These are phyloP conservation scores for Myopa tessellatipennis DNA, from an alignment of 2,888 invertebrate species.

Conservation along the genomic window DNA sequence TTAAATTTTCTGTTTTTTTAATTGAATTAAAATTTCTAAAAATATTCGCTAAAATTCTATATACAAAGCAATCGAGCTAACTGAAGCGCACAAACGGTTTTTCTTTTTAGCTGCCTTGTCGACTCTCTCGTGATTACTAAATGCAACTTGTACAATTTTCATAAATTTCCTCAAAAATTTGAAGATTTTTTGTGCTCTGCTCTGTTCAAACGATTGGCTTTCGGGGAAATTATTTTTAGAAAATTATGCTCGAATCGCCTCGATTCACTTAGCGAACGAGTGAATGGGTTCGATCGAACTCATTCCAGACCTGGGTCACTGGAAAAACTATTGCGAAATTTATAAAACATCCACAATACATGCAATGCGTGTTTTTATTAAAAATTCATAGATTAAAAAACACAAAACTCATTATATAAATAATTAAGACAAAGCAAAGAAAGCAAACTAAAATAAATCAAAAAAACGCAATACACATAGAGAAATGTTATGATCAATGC, in stretches of 20 bases:
- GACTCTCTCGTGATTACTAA: constrained; percentile 25
- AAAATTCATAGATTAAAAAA: no score
- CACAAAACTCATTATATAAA: no score
- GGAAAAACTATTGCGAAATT: no score
- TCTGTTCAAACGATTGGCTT: background rate
- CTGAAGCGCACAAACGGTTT: no score
- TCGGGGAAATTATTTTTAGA: constrained; percentile 19
- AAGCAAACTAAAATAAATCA: no score
- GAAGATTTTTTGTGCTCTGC: background rate
- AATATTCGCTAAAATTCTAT: constrained; percentile 42
- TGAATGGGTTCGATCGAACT: background rate
- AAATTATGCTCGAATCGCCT: background rate
- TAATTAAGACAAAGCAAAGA: no score
- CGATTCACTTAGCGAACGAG: background rate
- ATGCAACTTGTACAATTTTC: constrained; percentile 19
- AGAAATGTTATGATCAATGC: no score
- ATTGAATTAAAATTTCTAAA: constrained; percentile 42
- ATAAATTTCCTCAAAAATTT: constrained; percentile 20
- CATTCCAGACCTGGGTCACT: background rate
- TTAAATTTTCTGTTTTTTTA: constrained; percentile 14
- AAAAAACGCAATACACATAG: no score
- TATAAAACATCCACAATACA: no score
- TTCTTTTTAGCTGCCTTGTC: constrained; percentile 15
- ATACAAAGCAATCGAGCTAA: no score
- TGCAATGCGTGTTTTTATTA: no score